phyloP scores from a whole-genome alignment of 2,113 vertebrate genomes.

The Cyprinodon tularosa region DNA sequence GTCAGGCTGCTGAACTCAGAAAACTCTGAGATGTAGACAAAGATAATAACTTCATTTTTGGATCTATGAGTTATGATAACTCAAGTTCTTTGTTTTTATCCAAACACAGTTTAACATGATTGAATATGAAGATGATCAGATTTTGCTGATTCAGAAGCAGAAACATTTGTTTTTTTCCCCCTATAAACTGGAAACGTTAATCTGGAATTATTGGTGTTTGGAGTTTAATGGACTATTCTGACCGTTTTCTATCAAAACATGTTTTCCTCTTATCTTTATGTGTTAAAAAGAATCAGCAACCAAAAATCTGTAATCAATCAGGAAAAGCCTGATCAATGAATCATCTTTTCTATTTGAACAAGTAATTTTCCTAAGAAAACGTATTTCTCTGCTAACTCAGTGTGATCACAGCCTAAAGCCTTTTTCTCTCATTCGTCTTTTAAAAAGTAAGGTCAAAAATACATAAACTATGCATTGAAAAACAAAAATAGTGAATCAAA shows the following conservation, averaged over 20 bases:
- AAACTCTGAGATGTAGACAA: no score
- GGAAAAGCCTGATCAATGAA: not conserved
- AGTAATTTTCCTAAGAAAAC: not conserved
- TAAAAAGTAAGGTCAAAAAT: conserved; percentile 10
- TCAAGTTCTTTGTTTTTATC: not conserved
- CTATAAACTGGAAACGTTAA: no score
- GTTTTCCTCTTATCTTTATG: no score
- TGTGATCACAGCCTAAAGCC: conserved; percentile 9
- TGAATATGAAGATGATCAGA: no score
- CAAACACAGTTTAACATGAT: not conserved
- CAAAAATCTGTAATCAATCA: not conserved
- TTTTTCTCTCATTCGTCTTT: not conserved
- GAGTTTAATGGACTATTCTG: no score
- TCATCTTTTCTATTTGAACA: not conserved
- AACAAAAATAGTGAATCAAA: conserved; percentile 42
- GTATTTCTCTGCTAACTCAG: no score
- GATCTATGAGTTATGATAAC: not conserved
- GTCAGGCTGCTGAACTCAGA: no score
- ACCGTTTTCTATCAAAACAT: no score
- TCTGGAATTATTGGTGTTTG: no score
- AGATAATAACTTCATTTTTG: no score
- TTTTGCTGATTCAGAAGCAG: no score
- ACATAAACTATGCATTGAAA: conserved; percentile 36
- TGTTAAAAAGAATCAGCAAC: not conserved
- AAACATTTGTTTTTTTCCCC: no score